Conservation (phyloP, 2,113 vertebrate species). For the Gambusia holbrooki region DNA sequence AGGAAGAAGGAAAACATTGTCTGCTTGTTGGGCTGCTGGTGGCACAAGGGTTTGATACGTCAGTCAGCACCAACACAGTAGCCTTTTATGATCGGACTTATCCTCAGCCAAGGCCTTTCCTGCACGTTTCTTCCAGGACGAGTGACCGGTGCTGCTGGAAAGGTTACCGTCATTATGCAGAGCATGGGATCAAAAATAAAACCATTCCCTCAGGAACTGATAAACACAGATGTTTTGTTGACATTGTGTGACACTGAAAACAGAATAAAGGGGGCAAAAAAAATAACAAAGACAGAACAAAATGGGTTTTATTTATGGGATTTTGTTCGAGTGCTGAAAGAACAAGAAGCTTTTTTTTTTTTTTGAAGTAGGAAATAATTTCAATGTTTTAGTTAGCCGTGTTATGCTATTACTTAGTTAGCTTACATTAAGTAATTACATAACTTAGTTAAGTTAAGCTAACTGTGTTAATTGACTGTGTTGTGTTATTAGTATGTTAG, state of each 20-base stretch:
- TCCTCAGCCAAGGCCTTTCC: slow-evolving; percentile 64
- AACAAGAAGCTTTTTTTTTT: slow-evolving; percentile 6
- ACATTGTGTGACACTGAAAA: slow-evolving; percentile 14
- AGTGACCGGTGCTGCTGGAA: slow-evolving; percentile 30
- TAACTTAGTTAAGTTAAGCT: too few species aligned
- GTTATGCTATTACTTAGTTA: too few species aligned
- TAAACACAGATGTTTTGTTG: slow-evolving; percentile 40
- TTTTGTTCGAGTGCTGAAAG: slow-evolving; percentile 20
- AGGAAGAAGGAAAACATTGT: slow-evolving; percentile 34
- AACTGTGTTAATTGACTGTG: too few species aligned
- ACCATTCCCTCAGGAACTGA: slow-evolving; percentile 25
- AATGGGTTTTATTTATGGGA: slow-evolving; percentile 18
- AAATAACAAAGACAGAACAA: slow-evolving; percentile 4
- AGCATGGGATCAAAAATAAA: slow-evolving; percentile 42
- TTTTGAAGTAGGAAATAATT: background rate
- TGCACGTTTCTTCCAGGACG: slow-evolving; percentile 38
- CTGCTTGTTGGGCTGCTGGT: slow-evolving; percentile 54
- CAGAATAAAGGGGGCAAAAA: slow-evolving; percentile 7
- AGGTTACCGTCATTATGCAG: slow-evolving; percentile 35
- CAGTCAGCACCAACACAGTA: slow-evolving; percentile 57
- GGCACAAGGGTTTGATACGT: slow-evolving; percentile 52
- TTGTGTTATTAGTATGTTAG: too few species aligned
- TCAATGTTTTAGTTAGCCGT: too few species aligned
- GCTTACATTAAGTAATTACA: too few species aligned
- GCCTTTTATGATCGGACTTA: slow-evolving; percentile 59